These are phyloP conservation scores for Nomada fabriciana DNA, from an alignment of 2,888 invertebrate species.

Conservation along the genomic window DNA sequence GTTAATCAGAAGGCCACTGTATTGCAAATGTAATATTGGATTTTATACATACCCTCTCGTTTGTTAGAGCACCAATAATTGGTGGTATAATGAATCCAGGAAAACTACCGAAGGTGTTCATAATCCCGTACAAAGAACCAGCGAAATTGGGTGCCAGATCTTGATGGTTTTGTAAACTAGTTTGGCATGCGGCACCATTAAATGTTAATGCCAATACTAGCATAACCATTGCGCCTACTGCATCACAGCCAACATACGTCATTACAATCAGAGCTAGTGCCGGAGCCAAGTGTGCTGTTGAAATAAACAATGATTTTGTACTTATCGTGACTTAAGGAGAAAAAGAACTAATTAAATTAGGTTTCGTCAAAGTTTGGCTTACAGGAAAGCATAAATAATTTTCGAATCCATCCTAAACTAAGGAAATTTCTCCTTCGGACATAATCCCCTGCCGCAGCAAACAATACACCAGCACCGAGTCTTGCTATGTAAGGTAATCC, in stretches of 20 bases:
- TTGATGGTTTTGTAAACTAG: constrained; percentile 82
- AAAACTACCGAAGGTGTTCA: constrained; percentile 83
- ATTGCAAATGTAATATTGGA: neutral
- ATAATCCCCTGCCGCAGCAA: constrained; percentile 90
- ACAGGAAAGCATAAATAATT: constrained; percentile 82
- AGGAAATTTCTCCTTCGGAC: constrained; percentile 85
- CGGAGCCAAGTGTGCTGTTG: constrained; percentile 82
- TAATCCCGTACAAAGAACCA: constrained; percentile 82
- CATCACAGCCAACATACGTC: constrained; percentile 80
- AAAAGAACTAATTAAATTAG: neutral
- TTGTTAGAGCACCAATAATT: constrained; percentile 79
- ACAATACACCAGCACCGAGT: constrained; percentile 88
- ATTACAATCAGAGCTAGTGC: constrained; percentile 85
- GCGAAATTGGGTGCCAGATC: constrained; percentile 83
- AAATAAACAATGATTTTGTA: constrained; percentile 16
- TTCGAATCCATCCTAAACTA: constrained; percentile 82
- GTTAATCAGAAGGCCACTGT: too few relatives aligned
- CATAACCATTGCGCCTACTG: constrained; percentile 76
- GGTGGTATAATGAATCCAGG: constrained; percentile 82
- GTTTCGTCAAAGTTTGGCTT: constrained; percentile 55
- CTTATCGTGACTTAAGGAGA: neutral
- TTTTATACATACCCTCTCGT: constrained; percentile 71
- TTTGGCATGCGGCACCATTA: constrained; percentile 83
- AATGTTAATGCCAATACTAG: constrained; percentile 78
- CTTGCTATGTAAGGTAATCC: constrained; percentile 91